Evolutionary conservation across 2,888 invertebrate genomes (phyloP).

Genomic region (Thera obeliscata): DNA sequence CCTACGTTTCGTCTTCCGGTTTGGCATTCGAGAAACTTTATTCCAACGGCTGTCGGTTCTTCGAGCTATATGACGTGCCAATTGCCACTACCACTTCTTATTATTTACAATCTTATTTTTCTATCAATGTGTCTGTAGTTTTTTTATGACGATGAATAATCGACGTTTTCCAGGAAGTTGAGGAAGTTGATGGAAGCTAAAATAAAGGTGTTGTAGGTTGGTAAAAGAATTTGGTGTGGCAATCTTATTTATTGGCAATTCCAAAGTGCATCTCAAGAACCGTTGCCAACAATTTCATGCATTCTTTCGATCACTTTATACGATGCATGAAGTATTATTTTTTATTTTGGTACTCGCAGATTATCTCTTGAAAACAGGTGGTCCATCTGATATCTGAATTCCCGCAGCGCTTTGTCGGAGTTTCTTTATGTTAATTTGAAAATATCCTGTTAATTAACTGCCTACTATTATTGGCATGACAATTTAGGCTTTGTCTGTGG

Average conservation of each 20-base stretch:
- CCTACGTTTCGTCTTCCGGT: too few species aligned
- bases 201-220: slow-evolving; percentile 1
- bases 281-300: slow-evolving; percentile 32
- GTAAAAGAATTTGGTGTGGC: slow-evolving; percentile 14
- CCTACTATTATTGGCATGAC: slow-evolving; percentile 28
- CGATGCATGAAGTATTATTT: neutral
- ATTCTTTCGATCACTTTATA: slow-evolving; percentile 29
- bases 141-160: too few species aligned
- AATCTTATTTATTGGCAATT: slow-evolving; percentile 13
- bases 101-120: too few species aligned
- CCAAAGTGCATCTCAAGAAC: slow-evolving; percentile 7
- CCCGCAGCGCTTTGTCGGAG: slow-evolving; percentile 32
- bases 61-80: too few species aligned
- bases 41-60: too few species aligned
- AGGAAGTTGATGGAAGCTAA: neutral
- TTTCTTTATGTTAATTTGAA: slow-evolving; percentile 33
- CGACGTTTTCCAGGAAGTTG: too few species aligned
- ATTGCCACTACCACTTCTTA: too few species aligned
- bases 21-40: too few species aligned
- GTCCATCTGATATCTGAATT: slow-evolving; percentile 34
- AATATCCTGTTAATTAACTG: slow-evolving; percentile 38
- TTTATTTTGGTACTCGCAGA: slow-evolving; percentile 8
- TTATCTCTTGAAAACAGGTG: slow-evolving; percentile 36
- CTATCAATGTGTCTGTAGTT: too few species aligned
- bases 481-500: slow-evolving; percentile 1